phyloP scores from a whole-genome alignment of 2,888 invertebrate species.

The Chironomus riparius region DNA sequence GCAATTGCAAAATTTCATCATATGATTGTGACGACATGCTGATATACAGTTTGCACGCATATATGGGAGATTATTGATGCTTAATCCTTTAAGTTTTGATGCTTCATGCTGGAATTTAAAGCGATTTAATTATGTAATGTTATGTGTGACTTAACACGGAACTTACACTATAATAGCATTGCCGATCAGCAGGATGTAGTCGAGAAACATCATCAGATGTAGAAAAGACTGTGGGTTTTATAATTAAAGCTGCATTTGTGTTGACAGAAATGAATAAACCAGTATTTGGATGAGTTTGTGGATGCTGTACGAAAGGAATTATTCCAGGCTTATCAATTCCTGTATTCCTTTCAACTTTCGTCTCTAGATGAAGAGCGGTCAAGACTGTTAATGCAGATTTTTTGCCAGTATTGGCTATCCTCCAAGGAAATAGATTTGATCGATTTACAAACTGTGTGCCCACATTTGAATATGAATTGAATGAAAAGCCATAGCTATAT shows the following conservation, averaged over 20 bases:
- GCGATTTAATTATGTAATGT: background rate
- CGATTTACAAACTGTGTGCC: background rate
- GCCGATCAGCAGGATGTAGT: background rate
- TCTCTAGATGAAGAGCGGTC: background rate
- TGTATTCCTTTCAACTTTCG: background rate
- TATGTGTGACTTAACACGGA: background rate
- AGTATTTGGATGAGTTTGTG: conserved; percentile 24
- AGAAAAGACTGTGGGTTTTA: conserved; percentile 27
- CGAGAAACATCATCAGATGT: conserved; percentile 21
- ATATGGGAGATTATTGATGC: background rate
- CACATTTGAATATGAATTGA: conserved; percentile 33
- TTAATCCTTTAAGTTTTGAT: background rate
- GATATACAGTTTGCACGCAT: conserved; percentile 15
- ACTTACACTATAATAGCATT: conserved; percentile 23
- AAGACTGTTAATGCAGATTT: background rate
- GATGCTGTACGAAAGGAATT: conserved; percentile 26
- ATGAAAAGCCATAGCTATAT: conserved; percentile 36
- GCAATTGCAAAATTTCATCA: conserved; percentile 1
- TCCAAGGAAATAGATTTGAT: background rate
- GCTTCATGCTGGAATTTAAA: conserved; percentile 5
- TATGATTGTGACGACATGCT: conserved; percentile 15
- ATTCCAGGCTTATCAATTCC: background rate
- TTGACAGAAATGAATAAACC: conserved; percentile 15
- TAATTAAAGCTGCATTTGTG: conserved; percentile 18
- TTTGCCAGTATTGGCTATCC: background rate